Evolutionary conservation across 2,113 vertebrate genomes (phyloP).

Genomic region (Etia nguti): DNA sequence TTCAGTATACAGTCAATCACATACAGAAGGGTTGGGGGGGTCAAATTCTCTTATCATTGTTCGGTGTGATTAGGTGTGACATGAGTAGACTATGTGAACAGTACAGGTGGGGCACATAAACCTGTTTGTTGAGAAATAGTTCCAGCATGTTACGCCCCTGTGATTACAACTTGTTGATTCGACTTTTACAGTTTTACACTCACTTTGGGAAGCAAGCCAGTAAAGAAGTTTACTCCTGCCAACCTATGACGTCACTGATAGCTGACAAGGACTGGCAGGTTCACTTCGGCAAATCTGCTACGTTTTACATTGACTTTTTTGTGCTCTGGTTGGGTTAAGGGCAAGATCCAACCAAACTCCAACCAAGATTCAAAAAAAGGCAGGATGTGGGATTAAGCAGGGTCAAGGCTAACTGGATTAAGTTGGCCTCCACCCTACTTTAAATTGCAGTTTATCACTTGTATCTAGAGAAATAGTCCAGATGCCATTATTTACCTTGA

Average conservation of each 20-base stretch:
- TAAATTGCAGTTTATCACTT: background rate
- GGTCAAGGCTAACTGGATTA: background rate
- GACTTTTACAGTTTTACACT: background rate
- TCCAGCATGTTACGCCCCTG: background rate
- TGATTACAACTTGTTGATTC: background rate
- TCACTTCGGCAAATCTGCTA: fast-evolving
- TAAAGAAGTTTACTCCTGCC: background rate
- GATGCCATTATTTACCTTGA: background rate
- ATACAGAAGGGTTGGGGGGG: background rate
- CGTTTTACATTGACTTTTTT: background rate
- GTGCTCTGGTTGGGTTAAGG: background rate
- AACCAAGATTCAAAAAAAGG: background rate
- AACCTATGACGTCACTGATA: background rate
- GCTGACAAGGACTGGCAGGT: background rate
- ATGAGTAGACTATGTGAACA: background rate
- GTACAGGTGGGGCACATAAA: background rate
- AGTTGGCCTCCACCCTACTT: background rate
- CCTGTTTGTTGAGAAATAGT: background rate
- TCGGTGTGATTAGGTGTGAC: background rate
- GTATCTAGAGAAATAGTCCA: background rate
- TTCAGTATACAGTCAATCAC: background rate
- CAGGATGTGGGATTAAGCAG: background rate
- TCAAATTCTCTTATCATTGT: background rate
- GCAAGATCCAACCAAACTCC: background rate
- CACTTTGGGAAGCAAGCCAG: background rate